Conservation (phyloP, 2,113 vertebrate genomes). For the Callionymus lyra region DNA sequence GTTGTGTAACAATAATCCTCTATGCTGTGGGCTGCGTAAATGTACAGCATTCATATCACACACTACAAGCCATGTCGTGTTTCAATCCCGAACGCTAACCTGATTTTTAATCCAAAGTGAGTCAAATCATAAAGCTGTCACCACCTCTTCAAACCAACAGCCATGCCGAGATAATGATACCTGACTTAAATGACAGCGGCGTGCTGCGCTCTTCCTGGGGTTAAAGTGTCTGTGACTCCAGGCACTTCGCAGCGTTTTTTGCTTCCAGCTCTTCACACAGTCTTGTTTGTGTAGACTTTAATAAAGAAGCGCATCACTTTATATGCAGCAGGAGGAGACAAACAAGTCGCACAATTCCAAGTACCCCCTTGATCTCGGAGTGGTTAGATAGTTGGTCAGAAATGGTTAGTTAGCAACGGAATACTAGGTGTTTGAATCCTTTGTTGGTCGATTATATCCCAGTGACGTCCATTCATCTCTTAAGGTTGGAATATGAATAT, state of each 20-base stretch:
- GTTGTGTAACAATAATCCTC: no score
- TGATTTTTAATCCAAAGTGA: slow-evolving; percentile 48
- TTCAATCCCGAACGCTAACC: neutral
- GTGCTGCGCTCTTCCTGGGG: slow-evolving; percentile 50
- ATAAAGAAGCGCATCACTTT: slow-evolving; percentile 53
- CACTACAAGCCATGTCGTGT: slow-evolving; percentile 1
- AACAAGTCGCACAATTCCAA: slow-evolving; percentile 2
- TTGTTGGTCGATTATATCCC: no score
- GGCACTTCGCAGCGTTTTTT: slow-evolving; percentile 36
- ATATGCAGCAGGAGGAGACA: slow-evolving; percentile 59
- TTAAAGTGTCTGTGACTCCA: slow-evolving; percentile 49
- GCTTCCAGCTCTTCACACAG: slow-evolving; percentile 32
- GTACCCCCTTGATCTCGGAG: no score
- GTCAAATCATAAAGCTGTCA: slow-evolving; percentile 53
- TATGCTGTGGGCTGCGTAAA: neutral
- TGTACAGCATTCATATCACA: slow-evolving; percentile 2
- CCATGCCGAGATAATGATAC: slow-evolving; percentile 50
- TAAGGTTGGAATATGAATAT: no score
- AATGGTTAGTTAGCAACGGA: no score
- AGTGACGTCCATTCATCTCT: no score
- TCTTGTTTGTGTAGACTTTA: slow-evolving; percentile 41
- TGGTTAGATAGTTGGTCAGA: no score
- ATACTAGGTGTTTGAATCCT: no score
- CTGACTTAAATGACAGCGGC: slow-evolving; percentile 50
- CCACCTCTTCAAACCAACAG: slow-evolving; percentile 35